phyloP scores from a whole-genome alignment of 2,797 vertebrate species.

The Chloroceryle inda region DNA sequence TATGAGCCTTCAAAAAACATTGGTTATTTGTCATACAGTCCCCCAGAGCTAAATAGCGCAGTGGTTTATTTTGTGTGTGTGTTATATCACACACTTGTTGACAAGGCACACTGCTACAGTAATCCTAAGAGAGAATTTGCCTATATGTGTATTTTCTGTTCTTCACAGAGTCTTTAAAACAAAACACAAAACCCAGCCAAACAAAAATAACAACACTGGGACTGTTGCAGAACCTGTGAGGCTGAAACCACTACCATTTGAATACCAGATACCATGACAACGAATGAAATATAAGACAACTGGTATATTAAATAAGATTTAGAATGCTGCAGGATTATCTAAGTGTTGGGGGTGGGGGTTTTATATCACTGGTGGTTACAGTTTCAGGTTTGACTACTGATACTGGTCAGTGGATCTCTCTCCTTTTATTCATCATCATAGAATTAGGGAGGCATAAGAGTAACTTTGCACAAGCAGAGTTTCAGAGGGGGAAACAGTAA shows the following conservation, averaged over 20 bases:
- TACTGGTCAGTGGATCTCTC: neutral
- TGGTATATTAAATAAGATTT: neutral
- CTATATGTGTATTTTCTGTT: neutral
- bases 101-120: neutral
- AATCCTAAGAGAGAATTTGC: neutral
- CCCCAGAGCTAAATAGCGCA: neutral
- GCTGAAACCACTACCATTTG: neutral
- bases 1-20: neutral
- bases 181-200: neutral
- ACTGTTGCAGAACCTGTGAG: neutral
- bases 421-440: neutral
- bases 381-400: neutral
- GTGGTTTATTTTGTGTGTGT: neutral
- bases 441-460: neutral
- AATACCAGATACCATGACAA: conserved; percentile 26
- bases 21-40: neutral
- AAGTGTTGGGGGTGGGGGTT: neutral
- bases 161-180: neutral
- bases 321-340: neutral
- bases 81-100: neutral
- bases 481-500: neutral
- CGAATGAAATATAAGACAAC: neutral
- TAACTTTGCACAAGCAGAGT: neutral
- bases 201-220: neutral
- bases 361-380: neutral